Conservation (phyloP, 2,113 vertebrate species). For the Gracilinanus agilis region DNA sequence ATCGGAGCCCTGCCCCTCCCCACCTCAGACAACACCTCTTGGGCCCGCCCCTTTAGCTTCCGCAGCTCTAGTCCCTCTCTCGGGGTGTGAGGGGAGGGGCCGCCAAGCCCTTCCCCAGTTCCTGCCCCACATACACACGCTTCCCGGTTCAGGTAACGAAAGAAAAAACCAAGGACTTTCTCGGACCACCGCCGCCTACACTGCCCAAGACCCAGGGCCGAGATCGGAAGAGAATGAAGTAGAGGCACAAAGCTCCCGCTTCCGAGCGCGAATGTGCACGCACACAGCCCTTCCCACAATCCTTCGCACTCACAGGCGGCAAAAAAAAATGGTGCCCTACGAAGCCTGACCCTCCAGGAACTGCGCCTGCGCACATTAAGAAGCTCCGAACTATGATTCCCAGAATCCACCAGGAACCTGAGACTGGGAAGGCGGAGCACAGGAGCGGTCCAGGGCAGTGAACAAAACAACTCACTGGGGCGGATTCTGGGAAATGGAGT, state of each 20-base stretch:
- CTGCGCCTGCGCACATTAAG: neutral
- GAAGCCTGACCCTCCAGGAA: neutral
- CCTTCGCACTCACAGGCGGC: neutral
- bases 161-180: no score
- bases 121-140: no score
- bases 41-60: no score
- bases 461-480: neutral
- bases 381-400: neutral
- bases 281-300: neutral
- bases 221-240: neutral
- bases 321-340: neutral
- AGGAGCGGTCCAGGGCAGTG: neutral
- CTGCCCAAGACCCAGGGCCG: no score
- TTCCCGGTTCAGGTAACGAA: no score
- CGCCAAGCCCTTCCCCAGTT: neutral
- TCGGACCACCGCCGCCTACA: no score
- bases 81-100: no score
- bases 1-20: neutral
- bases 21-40: neutral
- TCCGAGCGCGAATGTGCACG: no score
- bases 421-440: neutral
- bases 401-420: neutral
- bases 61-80: neutral
- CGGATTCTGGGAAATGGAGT: neutral
- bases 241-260: neutral